A percentile compares a stretch with the other conserved stretches of the same genome.
These are phyloP conservation scores for Kryptopterus vitreolus DNA, from an alignment of 2,797 vertebrate species.

Conservation along the genomic window DNA sequence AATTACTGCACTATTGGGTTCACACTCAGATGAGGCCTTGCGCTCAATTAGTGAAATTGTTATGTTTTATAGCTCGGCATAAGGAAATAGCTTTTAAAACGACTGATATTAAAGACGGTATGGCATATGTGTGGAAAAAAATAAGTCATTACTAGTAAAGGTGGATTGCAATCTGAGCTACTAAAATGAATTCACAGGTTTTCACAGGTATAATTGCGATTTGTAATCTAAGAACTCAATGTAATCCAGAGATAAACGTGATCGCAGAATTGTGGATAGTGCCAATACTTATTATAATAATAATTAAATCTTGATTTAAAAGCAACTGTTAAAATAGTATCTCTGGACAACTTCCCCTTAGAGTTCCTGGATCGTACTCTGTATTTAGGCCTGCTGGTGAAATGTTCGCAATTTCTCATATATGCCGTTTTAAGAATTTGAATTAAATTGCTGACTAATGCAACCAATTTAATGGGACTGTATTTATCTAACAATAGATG, in stretches of 20 bases:
- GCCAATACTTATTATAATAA: not conserved
- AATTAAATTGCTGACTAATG: not conserved
- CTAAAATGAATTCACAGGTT: not conserved
- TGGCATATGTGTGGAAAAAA: not conserved
- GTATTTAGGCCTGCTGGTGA: no score
- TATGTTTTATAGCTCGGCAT: not conserved
- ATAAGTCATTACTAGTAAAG: not conserved
- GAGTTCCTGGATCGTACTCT: not conserved
- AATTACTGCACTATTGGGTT: conserved; percentile 48
- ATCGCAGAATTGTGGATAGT: not conserved
- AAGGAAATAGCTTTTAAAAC: conserved; percentile 4
- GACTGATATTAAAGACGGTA: not conserved
- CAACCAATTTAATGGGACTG: not conserved
- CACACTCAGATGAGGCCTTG: conserved; percentile 37
- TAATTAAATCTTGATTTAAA: not conserved
- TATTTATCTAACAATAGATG: not conserved
- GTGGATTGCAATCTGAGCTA: not conserved
- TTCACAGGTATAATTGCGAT: not conserved
- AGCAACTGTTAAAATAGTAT: not conserved
- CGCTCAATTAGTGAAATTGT: not conserved
- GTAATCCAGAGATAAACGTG: not conserved
- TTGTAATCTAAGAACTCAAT: not conserved
- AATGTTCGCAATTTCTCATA: not conserved
- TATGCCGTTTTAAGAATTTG: not conserved
- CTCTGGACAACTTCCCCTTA: not conserved